These are phyloP conservation scores for Acanthurus tractus DNA, from an alignment of 2,797 vertebrate genomes.

Conservation along the genomic window DNA sequence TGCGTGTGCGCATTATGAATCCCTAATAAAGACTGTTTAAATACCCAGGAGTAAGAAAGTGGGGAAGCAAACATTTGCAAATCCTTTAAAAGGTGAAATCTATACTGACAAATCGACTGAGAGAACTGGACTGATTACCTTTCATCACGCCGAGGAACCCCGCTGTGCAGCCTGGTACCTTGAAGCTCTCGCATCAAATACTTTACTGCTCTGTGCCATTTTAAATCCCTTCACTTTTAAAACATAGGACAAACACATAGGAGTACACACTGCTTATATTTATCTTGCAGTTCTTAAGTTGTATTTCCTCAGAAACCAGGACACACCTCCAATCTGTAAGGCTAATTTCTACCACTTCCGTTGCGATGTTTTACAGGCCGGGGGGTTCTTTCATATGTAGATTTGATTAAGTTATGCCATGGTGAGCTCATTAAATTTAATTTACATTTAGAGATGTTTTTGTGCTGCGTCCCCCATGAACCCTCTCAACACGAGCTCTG, in stretches of 20 bases:
- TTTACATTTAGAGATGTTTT: slow-evolving; percentile 79
- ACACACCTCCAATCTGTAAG: slow-evolving; percentile 60
- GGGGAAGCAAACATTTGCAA: neutral
- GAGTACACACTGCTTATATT: slow-evolving; percentile 33
- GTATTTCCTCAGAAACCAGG: slow-evolving; percentile 38
- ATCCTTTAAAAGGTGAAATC: neutral
- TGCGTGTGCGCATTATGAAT: neutral
- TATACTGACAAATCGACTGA: neutral
- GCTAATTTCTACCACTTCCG: slow-evolving; percentile 73
- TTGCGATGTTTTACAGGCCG: slow-evolving; percentile 56
- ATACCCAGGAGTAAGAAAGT: neutral
- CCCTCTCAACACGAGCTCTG: slow-evolving; percentile 41
- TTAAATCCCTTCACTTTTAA: slow-evolving; percentile 27
- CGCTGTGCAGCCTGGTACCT: neutral
- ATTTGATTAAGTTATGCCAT: slow-evolving; percentile 78
- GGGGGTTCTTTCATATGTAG: slow-evolving; percentile 79
- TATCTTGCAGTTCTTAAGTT: slow-evolving; percentile 29
- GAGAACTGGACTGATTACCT: neutral
- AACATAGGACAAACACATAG: neutral
- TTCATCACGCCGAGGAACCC: slow-evolving; percentile 20
- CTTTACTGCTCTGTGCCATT: slow-evolving; percentile 2
- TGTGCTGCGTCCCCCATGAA: slow-evolving; percentile 50
- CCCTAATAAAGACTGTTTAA: neutral
- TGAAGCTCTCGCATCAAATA: slow-evolving; percentile 27
- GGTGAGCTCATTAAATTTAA: slow-evolving; percentile 77